These are phyloP conservation scores for Heliconius hermathena DNA, from an alignment of 1,140 invertebrate genomes.

Conservation along the genomic window DNA sequence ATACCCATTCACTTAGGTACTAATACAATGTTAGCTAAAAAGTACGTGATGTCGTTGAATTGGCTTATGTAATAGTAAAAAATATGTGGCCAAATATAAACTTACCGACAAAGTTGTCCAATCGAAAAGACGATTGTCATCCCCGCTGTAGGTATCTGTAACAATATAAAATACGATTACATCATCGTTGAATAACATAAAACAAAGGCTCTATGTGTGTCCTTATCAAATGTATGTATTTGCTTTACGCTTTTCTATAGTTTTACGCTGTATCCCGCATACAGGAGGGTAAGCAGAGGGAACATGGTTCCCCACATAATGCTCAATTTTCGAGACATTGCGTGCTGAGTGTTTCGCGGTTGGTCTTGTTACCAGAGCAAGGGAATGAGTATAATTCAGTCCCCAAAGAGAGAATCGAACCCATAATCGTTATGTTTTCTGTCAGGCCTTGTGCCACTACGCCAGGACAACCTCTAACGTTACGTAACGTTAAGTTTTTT, in stretches of 20 bases:
- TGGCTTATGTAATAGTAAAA: not conserved
- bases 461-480: no score
- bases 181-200: not conserved
- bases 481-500: no score
- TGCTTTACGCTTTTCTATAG: not conserved
- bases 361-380: no score
- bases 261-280: not conserved
- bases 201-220: not conserved
- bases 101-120: conserved; percentile 42
- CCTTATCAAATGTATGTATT: not conserved
- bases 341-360: no score
- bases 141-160: conserved; percentile 44
- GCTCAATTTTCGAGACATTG: not conserved
- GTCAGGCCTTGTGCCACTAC: no score
- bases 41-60: not conserved
- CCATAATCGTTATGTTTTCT: no score
- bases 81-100: not conserved
- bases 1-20: no score
- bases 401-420: no score
- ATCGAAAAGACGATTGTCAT: conserved; percentile 41
- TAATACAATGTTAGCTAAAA: no score
- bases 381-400: no score
- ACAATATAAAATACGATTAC: conserved; percentile 32
- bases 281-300: not conserved
- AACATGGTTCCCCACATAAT: not conserved